Conservation (phyloP, 2,888 invertebrate species). For the Pycnomerus fuliginosus region DNA sequence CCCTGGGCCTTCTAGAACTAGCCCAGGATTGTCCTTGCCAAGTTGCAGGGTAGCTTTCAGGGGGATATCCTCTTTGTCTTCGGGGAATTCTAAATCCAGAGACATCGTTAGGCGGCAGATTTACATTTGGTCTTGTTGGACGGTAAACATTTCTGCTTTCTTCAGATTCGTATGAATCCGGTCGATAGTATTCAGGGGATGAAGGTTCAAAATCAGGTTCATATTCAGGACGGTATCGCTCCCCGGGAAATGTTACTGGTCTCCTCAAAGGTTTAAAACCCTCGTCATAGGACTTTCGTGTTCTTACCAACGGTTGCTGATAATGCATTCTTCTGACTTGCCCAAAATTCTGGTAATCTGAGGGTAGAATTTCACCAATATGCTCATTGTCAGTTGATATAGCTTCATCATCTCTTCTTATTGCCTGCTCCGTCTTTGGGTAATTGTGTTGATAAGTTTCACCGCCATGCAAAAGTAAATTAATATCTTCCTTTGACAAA, state of each 20-base stretch:
- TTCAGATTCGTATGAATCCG: constrained; percentile 17
- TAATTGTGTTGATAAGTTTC: constrained; percentile 37
- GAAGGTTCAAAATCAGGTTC: constrained; percentile 32
- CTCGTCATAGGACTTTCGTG: constrained; percentile 35
- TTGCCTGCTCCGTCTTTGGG: constrained; percentile 3
- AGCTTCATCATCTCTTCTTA: constrained; percentile 33
- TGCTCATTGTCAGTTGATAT: constrained; percentile 43
- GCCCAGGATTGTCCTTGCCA: constrained; percentile 39
- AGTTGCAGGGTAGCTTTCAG: constrained; percentile 31
- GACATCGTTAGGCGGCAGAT: constrained; percentile 29
- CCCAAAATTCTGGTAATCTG: constrained; percentile 32
- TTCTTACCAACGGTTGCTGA: constrained; percentile 12
- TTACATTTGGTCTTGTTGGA: constrained; percentile 24
- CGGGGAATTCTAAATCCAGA: constrained; percentile 33
- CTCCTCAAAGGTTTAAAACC: constrained; percentile 24
- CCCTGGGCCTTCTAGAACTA: constrained; percentile 47
- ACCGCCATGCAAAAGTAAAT: constrained; percentile 36
- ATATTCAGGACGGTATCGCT: constrained; percentile 38
- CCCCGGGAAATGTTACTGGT: constrained; percentile 33
- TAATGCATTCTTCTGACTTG: constrained; percentile 6
- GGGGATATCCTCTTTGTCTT: constrained; percentile 31
- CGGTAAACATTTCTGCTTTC: constrained; percentile 27
- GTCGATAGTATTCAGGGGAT: constrained; percentile 15
- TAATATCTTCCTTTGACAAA: constrained; percentile 41
- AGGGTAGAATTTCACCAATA: constrained; percentile 50